These are phyloP conservation scores for Hypena proboscidalis DNA, from an alignment of 2,888 invertebrate genomes.

Conservation along the genomic window DNA sequence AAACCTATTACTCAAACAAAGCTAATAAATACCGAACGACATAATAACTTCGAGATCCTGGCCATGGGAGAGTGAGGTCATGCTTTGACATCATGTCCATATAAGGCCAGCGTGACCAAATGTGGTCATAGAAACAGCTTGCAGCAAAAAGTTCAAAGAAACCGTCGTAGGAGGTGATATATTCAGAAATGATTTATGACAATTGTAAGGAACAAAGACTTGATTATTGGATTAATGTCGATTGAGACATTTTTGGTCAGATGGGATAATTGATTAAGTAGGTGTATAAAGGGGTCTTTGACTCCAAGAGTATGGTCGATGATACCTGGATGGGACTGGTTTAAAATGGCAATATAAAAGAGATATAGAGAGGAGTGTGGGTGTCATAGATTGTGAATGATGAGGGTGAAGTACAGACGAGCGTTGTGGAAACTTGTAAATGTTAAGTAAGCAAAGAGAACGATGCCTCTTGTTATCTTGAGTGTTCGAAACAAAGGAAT, in stretches of 20 bases:
- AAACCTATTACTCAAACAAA: background rate
- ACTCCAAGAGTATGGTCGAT: too few species aligned
- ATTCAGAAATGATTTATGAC: slow-evolving; percentile 19
- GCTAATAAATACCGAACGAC: slow-evolving; percentile 28
- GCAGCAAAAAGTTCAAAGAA: slow-evolving; percentile 28
- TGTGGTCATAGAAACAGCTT: slow-evolving; percentile 8
- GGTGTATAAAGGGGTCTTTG: too few species aligned
- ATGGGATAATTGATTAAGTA: background rate
- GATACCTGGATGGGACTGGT: too few species aligned
- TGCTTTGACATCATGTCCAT: slow-evolving; percentile 50
- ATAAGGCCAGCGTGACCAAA: slow-evolving; percentile 31
- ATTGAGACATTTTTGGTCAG: too few species aligned
- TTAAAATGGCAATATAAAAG: too few species aligned
- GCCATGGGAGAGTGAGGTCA: slow-evolving; percentile 51
- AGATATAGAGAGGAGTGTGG: too few species aligned
- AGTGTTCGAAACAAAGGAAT: too few species aligned
- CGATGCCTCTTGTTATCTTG: too few species aligned
- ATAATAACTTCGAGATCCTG: slow-evolving; percentile 17
- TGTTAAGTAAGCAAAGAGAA: too few species aligned
- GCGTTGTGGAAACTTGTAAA: too few species aligned
- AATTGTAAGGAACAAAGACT: background rate
- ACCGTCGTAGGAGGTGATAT: slow-evolving; percentile 30
- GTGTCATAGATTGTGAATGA: too few species aligned
- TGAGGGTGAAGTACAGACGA: too few species aligned
- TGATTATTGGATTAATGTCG: background rate